Evolutionary conservation across 2,113 vertebrate species (phyloP).

Genomic region (Erinaceus europaeus): DNA sequence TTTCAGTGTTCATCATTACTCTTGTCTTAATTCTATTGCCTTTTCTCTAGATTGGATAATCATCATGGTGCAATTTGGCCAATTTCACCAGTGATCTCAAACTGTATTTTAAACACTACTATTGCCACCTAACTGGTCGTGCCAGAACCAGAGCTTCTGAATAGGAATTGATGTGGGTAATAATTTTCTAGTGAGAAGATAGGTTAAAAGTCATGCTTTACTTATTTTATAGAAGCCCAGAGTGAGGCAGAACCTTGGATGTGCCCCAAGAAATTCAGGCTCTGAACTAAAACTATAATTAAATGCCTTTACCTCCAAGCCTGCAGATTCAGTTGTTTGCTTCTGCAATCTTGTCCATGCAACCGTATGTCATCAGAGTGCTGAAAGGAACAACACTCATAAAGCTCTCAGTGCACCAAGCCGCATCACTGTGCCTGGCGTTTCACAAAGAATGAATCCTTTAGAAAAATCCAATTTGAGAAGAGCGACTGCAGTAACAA

Average conservation of each 20-base stretch:
- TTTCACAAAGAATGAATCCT: background rate
- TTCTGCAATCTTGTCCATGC: background rate
- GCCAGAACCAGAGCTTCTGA: background rate
- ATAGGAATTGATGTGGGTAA: background rate
- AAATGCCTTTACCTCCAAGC: background rate
- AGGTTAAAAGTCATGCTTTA: background rate
- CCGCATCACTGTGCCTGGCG: accelerated
- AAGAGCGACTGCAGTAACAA: background rate
- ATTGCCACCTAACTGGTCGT: background rate
- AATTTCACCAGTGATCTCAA: background rate
- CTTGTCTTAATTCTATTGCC: background rate
- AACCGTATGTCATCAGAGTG: background rate
- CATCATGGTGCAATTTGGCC: background rate
- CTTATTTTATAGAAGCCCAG: slow-evolving; percentile 45
- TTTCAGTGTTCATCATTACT: background rate
- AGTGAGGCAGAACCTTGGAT: background rate
- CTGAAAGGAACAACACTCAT: background rate
- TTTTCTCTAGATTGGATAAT: background rate
- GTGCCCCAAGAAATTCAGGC: slow-evolving; percentile 38
- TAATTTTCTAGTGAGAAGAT: slow-evolving; percentile 19
- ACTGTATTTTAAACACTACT: background rate
- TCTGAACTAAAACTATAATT: slow-evolving; percentile 42
- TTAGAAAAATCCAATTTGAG: slow-evolving; percentile 3
- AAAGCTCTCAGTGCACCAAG: background rate
- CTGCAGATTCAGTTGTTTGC: background rate